phyloP scores from a whole-genome alignment of 2,113 vertebrate genomes.

The Lepus timidus region DNA sequence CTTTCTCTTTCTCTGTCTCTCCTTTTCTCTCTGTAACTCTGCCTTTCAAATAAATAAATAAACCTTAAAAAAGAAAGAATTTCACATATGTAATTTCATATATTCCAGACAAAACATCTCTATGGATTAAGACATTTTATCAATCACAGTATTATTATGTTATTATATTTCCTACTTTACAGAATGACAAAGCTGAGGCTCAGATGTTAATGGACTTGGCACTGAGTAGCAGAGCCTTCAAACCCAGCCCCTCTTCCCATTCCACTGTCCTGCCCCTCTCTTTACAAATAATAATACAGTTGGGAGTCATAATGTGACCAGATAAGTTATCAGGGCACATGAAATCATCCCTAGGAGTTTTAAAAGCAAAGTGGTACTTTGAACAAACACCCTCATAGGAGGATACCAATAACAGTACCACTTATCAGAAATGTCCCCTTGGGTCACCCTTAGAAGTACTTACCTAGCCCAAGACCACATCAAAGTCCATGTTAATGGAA shows the following conservation, averaged over 20 bases:
- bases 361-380: not conserved
- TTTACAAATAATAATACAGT: not conserved
- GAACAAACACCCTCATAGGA: not conserved
- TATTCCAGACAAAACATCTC: not conserved
- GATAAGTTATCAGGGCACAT: not conserved
- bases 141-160: not conserved
- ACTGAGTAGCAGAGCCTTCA: not conserved
- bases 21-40: too few relatives aligned
- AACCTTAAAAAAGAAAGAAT: too few relatives aligned
- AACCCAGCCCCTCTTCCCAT: not conserved
- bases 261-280: not conserved
- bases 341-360: not conserved
- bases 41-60: too few relatives aligned
- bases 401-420: not conserved
- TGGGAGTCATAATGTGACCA: not conserved
- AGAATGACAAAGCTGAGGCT: not conserved
- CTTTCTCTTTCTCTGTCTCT: too few relatives aligned
- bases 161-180: not conserved
- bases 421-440: not conserved
- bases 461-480: not conserved
- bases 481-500: not conserved
- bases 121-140: conserved; percentile 19
- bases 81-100: not conserved
- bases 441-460: not conserved
- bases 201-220: not conserved